Conservation (phyloP, 2,797 vertebrate species). For the Smutsia gigantea region DNA sequence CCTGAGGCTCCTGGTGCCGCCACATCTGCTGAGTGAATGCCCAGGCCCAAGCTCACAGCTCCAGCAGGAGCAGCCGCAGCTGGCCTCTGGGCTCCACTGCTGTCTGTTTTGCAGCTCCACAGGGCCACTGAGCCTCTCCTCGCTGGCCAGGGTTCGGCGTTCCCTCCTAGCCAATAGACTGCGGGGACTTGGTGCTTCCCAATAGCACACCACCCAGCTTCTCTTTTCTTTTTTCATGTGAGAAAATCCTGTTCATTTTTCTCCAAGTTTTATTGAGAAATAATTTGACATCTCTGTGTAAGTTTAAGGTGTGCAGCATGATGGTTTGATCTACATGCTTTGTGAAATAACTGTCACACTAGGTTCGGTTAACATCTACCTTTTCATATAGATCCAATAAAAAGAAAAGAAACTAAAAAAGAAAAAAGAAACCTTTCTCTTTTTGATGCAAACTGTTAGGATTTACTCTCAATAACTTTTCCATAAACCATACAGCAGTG, state of each 20-base stretch:
- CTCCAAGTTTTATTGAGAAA: neutral
- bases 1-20: neutral
- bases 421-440: neutral
- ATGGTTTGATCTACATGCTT: neutral
- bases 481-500: neutral
- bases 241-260: neutral
- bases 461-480: neutral
- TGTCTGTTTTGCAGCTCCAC: neutral
- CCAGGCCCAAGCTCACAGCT: fast-evolving
- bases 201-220: neutral
- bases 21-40: fast-evolving
- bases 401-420: neutral
- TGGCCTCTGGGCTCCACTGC: fast-evolving
- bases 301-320: neutral
- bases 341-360: neutral
- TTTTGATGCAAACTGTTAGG: neutral
- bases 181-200: neutral
- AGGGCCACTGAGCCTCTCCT: neutral
- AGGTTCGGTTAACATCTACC: neutral
- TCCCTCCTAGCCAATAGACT: too few relatives aligned
- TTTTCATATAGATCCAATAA: too few relatives aligned
- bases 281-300: neutral
- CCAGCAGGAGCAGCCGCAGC: too few relatives aligned
- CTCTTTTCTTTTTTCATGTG: neutral
- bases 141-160: too few relatives aligned